Evolutionary conservation across 2,888 invertebrate species (phyloP), one percentile per base, ranked within the genome.

Genomic region (Dinocampus coccinellae): DNA sequence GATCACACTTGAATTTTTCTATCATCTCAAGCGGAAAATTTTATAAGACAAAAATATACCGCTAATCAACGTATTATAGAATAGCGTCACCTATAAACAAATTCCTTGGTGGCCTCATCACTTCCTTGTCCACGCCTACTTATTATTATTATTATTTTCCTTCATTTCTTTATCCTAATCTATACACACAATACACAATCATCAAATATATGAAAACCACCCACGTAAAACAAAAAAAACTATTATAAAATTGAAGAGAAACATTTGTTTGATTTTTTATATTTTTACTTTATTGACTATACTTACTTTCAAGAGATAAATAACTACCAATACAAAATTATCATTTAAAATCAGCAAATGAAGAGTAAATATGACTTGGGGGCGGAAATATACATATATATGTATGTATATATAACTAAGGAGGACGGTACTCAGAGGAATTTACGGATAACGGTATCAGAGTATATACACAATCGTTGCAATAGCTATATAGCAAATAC

Each of bases 391-490:
- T 2, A 20, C 16, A 47, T 20, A 7, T 47, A 7, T 47, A 16
- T 47, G 16, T 3, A 47, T 47, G 16, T 36, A 10, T 9, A 16
- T 47, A n/a, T 16, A 16, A 47, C 13, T 47, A 47, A 47, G 9
- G 47, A 47, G 47, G 47, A 47, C 16, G 47, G 4, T 47, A 36
- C 13, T 42, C 42, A 69, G 34, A 33, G 65, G 33, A 55, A 61
- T 62, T 65, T 52, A 24, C 20, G 10, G 52, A 7, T 64, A 64
- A 29, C 60, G 69, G 72, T 64, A 71, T 70, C 60, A 73, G 74
- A 72, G 72, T 52, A 67, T 72, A 72, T 72, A 76, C 71, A 69
- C 70, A 73, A 72, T 68, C 69, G 75, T n/a, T 64, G 67, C 72
- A 70, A 73, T 74, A 71, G 73, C 73, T 65, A 73, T 63, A 63